Conservation (phyloP, 2,797 vertebrate genomes). For the Esox masquinongy region DNA sequence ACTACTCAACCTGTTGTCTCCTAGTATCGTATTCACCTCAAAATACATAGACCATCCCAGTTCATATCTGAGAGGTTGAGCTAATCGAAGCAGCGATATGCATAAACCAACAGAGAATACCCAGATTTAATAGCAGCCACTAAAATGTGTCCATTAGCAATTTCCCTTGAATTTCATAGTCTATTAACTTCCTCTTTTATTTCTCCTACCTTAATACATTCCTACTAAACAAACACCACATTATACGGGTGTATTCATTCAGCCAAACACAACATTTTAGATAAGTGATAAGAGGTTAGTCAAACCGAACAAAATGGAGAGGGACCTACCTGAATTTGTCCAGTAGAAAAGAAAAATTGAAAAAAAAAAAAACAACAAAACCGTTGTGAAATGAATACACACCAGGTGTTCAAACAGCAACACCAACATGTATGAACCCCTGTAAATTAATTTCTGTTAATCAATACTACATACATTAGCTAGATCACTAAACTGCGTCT, state of each 20-base stretch:
- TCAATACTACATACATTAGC: background rate
- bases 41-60: slow-evolving; percentile 7
- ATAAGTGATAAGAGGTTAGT: no score
- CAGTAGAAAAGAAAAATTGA: no score
- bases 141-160: slow-evolving; percentile 45
- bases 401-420: background rate
- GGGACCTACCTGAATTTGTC: no score
- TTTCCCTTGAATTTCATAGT: slow-evolving; percentile 49
- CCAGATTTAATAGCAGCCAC: slow-evolving; percentile 21
- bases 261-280: no score
- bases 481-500: no score
- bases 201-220: slow-evolving; percentile 31
- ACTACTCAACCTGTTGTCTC: background rate
- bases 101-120: slow-evolving; percentile 29
- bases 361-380: no score
- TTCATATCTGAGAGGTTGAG: background rate
- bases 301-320: no score
- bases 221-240: background rate
- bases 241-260: no score
- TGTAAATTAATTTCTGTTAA: background rate
- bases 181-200: slow-evolving; percentile 48
- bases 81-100: slow-evolving; percentile 18
- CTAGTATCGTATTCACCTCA: no score
- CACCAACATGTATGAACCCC: background rate
- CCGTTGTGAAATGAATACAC: background rate